A percentile compares a stretch with the other conserved stretches of the same genome.
These are phyloP conservation scores for Reticulitermes lucifugus DNA, from an alignment of 2,888 invertebrate species.

Conservation along the genomic window DNA sequence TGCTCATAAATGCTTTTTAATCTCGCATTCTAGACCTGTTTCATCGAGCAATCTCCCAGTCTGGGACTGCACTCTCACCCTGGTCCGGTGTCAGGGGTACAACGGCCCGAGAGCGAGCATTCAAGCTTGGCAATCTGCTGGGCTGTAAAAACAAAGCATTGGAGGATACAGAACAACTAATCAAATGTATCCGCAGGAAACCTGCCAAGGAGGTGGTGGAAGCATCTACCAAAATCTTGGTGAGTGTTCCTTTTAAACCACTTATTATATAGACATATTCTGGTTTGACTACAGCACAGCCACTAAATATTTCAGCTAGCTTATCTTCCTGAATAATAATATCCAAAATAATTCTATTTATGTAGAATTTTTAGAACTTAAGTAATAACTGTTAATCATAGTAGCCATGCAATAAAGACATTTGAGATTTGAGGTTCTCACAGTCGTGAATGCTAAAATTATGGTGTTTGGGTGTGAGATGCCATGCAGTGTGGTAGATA, in stretches of 20 bases:
- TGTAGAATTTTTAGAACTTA: too few species aligned
- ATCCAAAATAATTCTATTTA: too few species aligned
- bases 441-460: too few species aligned
- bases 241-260: not conserved
- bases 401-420: too few species aligned
- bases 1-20: not conserved
- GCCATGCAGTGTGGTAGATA: too few species aligned
- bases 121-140: constrained; percentile 48
- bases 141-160: constrained; percentile 47
- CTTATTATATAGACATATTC: too few species aligned
- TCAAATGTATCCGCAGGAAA: constrained; percentile 45
- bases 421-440: too few species aligned
- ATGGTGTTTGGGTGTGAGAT: too few species aligned
- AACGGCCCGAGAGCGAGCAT: constrained; percentile 48
- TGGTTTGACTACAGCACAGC: too few species aligned
- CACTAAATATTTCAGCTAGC: too few species aligned
- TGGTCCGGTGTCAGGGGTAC: constrained; percentile 47
- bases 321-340: too few species aligned
- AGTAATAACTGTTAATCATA: too few species aligned
- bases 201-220: constrained; percentile 40
- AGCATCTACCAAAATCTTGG: constrained; percentile 30
- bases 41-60: constrained; percentile 49
- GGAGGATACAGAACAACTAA: not conserved
- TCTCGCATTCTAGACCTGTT: constrained; percentile 46
- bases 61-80: constrained; percentile 52